A percentile compares a stretch with the other conserved stretches of the same genome.
Conservation (phyloP, 1,140 invertebrate genomes). For the Drosophila biarmipes region DNA sequence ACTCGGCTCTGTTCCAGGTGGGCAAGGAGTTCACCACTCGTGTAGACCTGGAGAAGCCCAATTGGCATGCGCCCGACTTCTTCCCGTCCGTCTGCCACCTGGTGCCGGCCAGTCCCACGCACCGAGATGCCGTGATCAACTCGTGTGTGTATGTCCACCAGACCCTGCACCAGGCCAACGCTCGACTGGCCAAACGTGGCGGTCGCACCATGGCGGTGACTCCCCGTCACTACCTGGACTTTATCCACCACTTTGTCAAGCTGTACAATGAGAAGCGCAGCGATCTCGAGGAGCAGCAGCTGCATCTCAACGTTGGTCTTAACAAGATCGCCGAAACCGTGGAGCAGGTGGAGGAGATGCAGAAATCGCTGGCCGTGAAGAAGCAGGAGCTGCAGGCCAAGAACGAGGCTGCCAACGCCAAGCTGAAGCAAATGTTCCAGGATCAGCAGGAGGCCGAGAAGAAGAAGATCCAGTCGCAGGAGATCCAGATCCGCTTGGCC, state of each 20-base stretch:
- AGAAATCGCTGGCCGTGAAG: constrained; percentile 99
- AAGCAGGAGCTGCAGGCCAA: constrained; percentile 98
- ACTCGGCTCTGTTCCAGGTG: constrained; percentile 96
- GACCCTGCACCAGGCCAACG: constrained; percentile 97
- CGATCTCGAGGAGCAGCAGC: constrained; percentile 99
- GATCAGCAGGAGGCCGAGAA: constrained; percentile 99
- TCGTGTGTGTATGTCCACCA: constrained; percentile 99
- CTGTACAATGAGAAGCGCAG: constrained; percentile 98
- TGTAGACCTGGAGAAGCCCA: constrained; percentile 92
- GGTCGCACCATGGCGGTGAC: constrained; percentile 98
- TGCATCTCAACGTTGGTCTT: constrained; percentile 99
- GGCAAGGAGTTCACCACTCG: constrained; percentile 94
- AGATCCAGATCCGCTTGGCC: constrained; percentile 96
- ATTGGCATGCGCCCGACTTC: constrained; percentile 93
- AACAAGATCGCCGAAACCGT: constrained; percentile 99
- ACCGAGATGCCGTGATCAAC: constrained; percentile 98
- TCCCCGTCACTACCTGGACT: constrained; percentile 99
- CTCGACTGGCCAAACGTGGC: constrained; percentile 94
- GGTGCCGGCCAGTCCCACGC: constrained; percentile 90
- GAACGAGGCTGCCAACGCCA: constrained; percentile 99
- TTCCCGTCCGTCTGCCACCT: constrained; percentile 94
- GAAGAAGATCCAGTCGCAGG: constrained; percentile 99
- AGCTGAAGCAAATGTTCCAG: constrained; percentile 99
- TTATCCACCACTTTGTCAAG: constrained; percentile 99
- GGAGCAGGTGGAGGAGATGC: constrained; percentile 99